Evolutionary conservation across 1,140 invertebrate genomes (phyloP).

Genomic region (Lepidurus packardi): DNA sequence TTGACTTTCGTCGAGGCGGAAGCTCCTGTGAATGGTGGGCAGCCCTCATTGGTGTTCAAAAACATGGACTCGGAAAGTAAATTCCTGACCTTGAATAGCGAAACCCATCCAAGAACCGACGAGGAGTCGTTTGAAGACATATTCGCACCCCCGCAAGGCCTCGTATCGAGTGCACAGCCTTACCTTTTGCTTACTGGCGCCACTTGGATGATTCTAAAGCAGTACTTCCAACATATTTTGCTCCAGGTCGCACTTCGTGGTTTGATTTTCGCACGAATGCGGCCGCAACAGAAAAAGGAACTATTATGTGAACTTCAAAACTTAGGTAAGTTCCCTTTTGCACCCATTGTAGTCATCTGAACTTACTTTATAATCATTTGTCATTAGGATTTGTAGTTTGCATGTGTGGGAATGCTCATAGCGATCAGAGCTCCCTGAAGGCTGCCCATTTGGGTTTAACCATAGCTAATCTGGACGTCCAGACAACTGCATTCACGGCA

Average conservation of each 20-base stretch:
- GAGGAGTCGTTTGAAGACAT: not conserved
- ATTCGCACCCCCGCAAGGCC: not conserved
- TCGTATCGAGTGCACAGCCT: not conserved
- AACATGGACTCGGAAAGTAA: not conserved
- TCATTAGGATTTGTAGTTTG: constrained; percentile 38
- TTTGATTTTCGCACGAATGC: constrained; percentile 55
- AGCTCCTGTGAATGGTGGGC: not conserved
- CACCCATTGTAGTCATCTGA: not conserved
- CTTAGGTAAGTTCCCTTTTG: constrained; percentile 46
- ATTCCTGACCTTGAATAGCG: not conserved
- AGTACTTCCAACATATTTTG: constrained; percentile 38
- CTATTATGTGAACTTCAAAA: constrained; percentile 52
- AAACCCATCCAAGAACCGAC: not conserved
- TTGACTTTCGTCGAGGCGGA: not conserved
- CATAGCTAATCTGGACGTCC: constrained; percentile 52
- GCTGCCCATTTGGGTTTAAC: constrained; percentile 52
- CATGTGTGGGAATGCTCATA: constrained; percentile 59
- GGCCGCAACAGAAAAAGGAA: constrained; percentile 56
- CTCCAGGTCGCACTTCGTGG: constrained; percentile 40
- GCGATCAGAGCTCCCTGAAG: constrained; percentile 55
- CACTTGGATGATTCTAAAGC: constrained; percentile 38
- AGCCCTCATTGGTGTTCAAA: not conserved
- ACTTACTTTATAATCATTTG: not conserved
- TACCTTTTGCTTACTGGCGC: constrained; percentile 38
- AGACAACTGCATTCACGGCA: constrained; percentile 58